Percentiles rank a stretch among this genome's conserved stretches.
These are phyloP conservation scores for Gnatocerus cornutus DNA, from an alignment of 2,888 invertebrate genomes.

Conservation along the genomic window DNA sequence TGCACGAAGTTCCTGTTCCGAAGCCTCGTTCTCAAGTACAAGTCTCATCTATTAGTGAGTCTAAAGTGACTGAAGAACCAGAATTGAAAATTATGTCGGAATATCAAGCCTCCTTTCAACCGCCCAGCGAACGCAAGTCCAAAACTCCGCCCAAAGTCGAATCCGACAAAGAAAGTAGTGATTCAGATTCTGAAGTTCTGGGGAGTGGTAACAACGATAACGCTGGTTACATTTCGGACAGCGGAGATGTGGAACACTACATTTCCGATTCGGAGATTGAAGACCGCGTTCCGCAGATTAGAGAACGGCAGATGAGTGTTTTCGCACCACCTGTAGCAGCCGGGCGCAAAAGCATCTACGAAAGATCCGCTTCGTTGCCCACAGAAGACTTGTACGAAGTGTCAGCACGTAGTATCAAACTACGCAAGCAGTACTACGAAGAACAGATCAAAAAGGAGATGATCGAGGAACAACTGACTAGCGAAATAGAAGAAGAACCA, in stretches of 20 bases:
- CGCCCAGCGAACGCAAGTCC: slow-evolving; percentile 58
- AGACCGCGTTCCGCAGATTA: slow-evolving; percentile 69
- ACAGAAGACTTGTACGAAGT: slow-evolving; percentile 73
- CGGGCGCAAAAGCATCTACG: slow-evolving; percentile 68
- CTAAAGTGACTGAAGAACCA: slow-evolving; percentile 37
- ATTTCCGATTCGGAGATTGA: slow-evolving; percentile 70
- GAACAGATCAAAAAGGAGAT: slow-evolving; percentile 77
- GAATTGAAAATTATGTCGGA: slow-evolving; percentile 63
- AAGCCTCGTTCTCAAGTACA: slow-evolving; percentile 68
- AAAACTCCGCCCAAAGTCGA: slow-evolving; percentile 45
- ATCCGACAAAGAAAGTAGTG: slow-evolving; percentile 61
- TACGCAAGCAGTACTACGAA: slow-evolving; percentile 76
- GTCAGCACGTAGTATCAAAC: slow-evolving; percentile 73
- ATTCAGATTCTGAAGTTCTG: slow-evolving; percentile 67
- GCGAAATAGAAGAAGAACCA: slow-evolving; percentile 71
- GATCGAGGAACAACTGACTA: slow-evolving; percentile 72
- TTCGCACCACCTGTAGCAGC: slow-evolving; percentile 66
- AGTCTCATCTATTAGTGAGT: slow-evolving; percentile 58
- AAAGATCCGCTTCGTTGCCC: slow-evolving; percentile 72
- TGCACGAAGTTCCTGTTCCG: slow-evolving; percentile 70
- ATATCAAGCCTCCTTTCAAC: slow-evolving; percentile 67
- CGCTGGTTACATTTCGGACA: slow-evolving; percentile 69
- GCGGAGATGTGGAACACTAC: slow-evolving; percentile 69
- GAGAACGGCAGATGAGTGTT: slow-evolving; percentile 70
- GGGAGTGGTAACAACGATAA: slow-evolving; percentile 63